phyloP scores from a whole-genome alignment of 2,113 vertebrate genomes.

The Gulo gulo region DNA sequence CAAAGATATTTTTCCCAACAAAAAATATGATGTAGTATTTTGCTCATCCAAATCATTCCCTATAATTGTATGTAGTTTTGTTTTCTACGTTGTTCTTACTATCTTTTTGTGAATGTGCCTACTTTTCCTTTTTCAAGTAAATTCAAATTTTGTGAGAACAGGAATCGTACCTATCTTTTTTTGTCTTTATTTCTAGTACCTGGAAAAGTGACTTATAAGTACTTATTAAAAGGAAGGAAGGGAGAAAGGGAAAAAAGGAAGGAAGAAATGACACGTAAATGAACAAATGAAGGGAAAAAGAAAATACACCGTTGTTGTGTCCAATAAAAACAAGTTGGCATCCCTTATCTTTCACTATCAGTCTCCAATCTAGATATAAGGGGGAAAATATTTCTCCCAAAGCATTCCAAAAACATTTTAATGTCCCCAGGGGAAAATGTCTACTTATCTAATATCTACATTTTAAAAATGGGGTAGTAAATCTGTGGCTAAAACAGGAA shows the following conservation, averaged over 20 bases:
- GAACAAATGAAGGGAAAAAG: not conserved
- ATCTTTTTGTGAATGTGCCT: not conserved
- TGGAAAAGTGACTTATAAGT: not conserved
- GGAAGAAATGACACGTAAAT: not conserved
- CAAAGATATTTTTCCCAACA: not conserved
- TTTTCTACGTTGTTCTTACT: not conserved
- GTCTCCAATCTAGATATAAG: conserved; percentile 3
- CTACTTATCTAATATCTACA: not conserved
- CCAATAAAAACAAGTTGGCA: not conserved
- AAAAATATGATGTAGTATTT: not conserved
- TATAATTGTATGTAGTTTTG: not conserved
- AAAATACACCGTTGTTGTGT: not conserved
- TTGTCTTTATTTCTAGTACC: not conserved
- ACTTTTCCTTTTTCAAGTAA: not conserved
- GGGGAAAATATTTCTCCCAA: not conserved
- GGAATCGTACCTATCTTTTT: not conserved
- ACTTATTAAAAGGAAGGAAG: not conserved
- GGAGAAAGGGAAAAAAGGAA: not conserved
- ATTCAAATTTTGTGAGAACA: not conserved
- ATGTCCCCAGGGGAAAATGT: not conserved
- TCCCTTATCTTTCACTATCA: not conserved
- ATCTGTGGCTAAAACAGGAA: not conserved
- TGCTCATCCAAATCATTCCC: not conserved
- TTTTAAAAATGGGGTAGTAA: not conserved
- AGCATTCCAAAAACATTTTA: not conserved